Base-by-base conservation (phyloP, 2,797 vertebrate genomes). In the Loris lydekkerianus region DNA sequence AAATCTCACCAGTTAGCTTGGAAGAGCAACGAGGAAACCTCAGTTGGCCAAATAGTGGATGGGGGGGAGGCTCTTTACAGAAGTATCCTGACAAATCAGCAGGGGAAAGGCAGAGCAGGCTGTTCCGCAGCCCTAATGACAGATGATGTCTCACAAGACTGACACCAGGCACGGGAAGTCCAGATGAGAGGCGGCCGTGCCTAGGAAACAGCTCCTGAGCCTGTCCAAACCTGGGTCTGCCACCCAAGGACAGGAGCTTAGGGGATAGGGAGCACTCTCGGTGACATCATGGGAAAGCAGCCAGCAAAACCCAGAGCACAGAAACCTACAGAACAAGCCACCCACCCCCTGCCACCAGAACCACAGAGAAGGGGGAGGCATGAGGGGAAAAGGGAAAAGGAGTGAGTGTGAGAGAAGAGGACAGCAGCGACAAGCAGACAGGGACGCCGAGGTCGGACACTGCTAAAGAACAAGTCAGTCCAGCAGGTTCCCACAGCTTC, bases 321-420 rank as follows among this genome's bases (percentile, higher is more conserved):
- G 53, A 56, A 77, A 81, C 13, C 31, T 43, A 20, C 1, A 65
- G n/a, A 88, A 86, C 7, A 29, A 75, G 31, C 25, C 49, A 11
- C 29, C 81, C 53, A 83, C 56, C 67, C 18, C n/a, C 67, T 49
- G 46, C 10, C 13, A 27, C 8, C n/a, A 17, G 78, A 58, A 20
- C 43, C 34, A 84, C 34, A 43, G 21, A 18, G 18, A 29, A 29
- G 23, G 0, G 25, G 23, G 13, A n/a, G 23, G 4, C n/a, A 37
- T 0, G 14, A 49, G 20, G 77, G 15, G 14, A n/a, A 29, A 1
- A 15, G 6, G 14, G 72, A 75, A 40, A 46, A 0, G 14, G 17
- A 1, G 20, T 18, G 4, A 9, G 9, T 2, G 2, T 21, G 8
- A 6, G 10, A 3, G 20, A n/a, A 25, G 67, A 21, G n/a, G 40